A percentile compares a stretch with the other conserved stretches of the same genome.
Conservation (phyloP, 2,797 vertebrate genomes). For the Melanotaenia parkinsoni region DNA sequence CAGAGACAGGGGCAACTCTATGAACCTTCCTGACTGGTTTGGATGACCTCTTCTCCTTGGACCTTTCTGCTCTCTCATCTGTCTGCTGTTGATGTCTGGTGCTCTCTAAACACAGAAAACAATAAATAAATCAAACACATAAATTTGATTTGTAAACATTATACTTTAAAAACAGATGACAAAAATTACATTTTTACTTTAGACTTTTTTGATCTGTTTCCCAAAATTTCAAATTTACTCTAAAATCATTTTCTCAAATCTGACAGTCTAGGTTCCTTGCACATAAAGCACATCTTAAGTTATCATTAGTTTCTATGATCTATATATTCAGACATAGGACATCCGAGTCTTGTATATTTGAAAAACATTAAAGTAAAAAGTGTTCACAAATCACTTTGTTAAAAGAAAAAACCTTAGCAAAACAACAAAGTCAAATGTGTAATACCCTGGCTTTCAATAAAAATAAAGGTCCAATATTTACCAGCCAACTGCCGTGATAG, state of each 20-base stretch:
- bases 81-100: slow-evolving; percentile 58
- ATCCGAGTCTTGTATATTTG: no score
- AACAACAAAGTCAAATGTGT: background rate
- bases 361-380: background rate
- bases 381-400: background rate
- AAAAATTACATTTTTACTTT: background rate
- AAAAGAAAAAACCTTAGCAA: background rate
- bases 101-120: slow-evolving; percentile 59
- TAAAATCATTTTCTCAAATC: background rate
- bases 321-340: background rate
- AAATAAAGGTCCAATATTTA: slow-evolving; percentile 61
- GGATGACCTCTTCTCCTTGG: slow-evolving; percentile 74
- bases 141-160: background rate
- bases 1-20: slow-evolving; percentile 80
- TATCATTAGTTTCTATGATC: slow-evolving; percentile 1
- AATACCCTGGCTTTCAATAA: background rate
- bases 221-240: background rate
- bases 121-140: slow-evolving; percentile 7
- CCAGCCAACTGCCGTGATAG: slow-evolving; percentile 86
- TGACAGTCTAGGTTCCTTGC: no score
- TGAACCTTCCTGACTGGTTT: slow-evolving; percentile 91
- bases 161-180: background rate
- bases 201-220: background rate
- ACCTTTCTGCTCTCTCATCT: slow-evolving; percentile 56
- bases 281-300: background rate